Conservation (phyloP, 2,113 vertebrate genomes). For the Dermatemys mawii region DNA sequence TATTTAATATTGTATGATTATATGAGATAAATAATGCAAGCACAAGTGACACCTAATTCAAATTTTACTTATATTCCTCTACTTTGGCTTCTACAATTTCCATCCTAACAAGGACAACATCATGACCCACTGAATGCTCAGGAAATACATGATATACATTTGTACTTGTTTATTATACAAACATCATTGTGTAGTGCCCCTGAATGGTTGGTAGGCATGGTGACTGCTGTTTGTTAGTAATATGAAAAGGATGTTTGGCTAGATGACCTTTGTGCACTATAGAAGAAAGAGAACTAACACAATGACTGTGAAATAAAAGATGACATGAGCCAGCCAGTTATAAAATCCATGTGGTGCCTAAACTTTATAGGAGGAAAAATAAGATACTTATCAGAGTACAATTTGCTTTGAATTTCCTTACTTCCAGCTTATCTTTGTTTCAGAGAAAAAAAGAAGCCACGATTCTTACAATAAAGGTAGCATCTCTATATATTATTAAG, state of each 20-base stretch:
- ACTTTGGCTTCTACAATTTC: not conserved
- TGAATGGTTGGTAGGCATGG: not conserved
- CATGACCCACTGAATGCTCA: not conserved
- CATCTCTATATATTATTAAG: not conserved
- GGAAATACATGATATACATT: not conserved
- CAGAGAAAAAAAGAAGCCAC: not conserved
- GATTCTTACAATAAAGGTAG: not conserved
- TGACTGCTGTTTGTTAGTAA: not conserved
- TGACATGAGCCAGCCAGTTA: not conserved
- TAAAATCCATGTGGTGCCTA: not conserved
- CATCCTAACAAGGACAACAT: not conserved
- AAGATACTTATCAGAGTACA: not conserved
- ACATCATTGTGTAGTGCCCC: not conserved
- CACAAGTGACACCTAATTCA: not conserved
- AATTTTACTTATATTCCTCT: not conserved
- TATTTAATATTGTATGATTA: not conserved
- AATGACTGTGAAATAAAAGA: conserved; percentile 7
- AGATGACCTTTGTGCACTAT: not conserved
- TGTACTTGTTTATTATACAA: not conserved
- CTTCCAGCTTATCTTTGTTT: not conserved
- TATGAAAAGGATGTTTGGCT: not conserved
- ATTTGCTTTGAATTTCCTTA: conserved; percentile 3
- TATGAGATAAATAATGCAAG: not conserved
- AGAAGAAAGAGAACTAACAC: not conserved
- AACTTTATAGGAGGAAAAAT: not conserved